Base-by-base conservation (phyloP, 2,888 invertebrate genomes). In the Muscina levida region DNA sequence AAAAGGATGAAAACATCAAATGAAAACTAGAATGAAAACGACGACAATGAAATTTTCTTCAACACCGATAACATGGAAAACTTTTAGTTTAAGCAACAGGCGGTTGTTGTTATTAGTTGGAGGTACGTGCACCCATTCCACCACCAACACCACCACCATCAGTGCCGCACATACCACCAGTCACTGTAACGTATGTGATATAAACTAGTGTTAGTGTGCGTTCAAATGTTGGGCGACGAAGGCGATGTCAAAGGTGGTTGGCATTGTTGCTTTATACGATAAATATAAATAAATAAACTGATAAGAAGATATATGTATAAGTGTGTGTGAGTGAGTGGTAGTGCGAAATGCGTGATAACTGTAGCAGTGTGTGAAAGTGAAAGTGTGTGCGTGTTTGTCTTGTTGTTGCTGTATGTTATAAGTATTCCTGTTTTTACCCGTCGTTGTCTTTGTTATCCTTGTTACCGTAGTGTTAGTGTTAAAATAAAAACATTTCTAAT, bases 71-170 rank as follows among this genome's bases (percentile, higher is more conserved):
- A 59, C 26, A 74, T 44, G 59, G 37, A 59, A 57, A 74, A 57
- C 51, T 74, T 72, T 59, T 62, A 24, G 62, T 56, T 79, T 71
- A 57, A 74, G 71, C 74, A 74, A 74, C 71, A 75, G 71, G 66
- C 70, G 48, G 57, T 67, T 67, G 48, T 57, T 74, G 22, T 46
- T 66, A 26, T 73, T 17, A 31, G 39, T 19, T 19, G 3, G 1
- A 22, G 22, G 13, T 31, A 31, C 31, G 3, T 31, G 4, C 31
- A 5, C 31, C 8, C 31, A 31, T 5, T 8, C 31, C 3, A 31
- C 3, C 53, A 53, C 22, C 44, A 44, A 10, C 22, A 22, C 53
- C 13, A 1, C 22, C 53, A 24, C 13, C 53, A 51, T 1, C n/a
- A n/a, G n/a, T n/a, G n/a, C n/a, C n/a, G n/a, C n/a, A n/a, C n/a